Base-by-base conservation (phyloP, 2,113 vertebrate species). In the Pleuronectes platessa region DNA sequence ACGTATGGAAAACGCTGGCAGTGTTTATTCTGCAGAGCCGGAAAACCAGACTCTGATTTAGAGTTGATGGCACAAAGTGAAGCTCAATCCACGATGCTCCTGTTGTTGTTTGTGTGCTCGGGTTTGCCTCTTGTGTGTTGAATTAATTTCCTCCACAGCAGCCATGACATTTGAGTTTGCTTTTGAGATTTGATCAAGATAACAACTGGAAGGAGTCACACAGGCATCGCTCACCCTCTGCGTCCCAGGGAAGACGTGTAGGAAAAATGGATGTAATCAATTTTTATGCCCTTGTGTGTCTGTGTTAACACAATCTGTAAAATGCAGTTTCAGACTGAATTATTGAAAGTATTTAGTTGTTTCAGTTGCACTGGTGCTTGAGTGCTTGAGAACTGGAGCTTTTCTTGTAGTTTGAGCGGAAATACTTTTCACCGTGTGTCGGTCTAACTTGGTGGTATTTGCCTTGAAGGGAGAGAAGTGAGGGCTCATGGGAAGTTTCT, bases 21-120 rank as follows among this genome's bases (percentile, higher is more conserved):
- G 61, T 42, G 37, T 12, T 49, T 0, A 51, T 40, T n/a, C 61
- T 27, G 68, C 68, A 45, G 45, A 12, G 56, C 55, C 40, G 62
- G 20, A 59, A 66, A 60, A 26, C 26, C 7, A 74, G 17, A 55
- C 67, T 37, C 63, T 59, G 55, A 51, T 60, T 42, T 4, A 42
- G 40, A 42, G 40, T 42, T 3, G 40, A 60, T 35, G 27, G 6
- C 13, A 13, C 24, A 35, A 42, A 7, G 8, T 21, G 9, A 45
- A 56, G 9, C 49, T 21, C 10, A 12, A n/a, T 27, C 35, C 6
- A 2, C 14, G 5, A 6, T 35, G 17, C 31, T n/a, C n/a, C 18
- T 20, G 27, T 61, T 60, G 3, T 24, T 17, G 8, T 7, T 17
- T 14, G 17, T 15, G 20, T 20, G 17, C 47, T 18, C 15, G 47